A percentile compares a stretch with the other conserved stretches of the same genome.
Evolutionary conservation across 1,140 invertebrate genomes (phyloP).

Genomic region (Spodoptera litura): DNA sequence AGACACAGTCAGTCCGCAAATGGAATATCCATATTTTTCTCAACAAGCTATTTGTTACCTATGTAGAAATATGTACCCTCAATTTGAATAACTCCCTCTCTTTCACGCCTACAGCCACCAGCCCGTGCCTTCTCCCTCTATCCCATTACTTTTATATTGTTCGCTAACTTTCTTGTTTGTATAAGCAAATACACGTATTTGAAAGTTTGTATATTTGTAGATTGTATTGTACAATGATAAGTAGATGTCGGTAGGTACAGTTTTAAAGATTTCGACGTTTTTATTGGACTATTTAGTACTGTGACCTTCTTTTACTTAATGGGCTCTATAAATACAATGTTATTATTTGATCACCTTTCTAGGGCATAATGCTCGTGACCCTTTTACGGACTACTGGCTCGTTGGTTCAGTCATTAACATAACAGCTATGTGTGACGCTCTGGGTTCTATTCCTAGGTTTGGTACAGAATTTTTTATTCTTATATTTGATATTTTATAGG

Average conservation of each 20-base stretch:
- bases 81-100: slow-evolving; percentile 82
- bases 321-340: slow-evolving; percentile 14
- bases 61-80: slow-evolving; percentile 86
- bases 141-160: slow-evolving; percentile 86
- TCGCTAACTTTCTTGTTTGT: slow-evolving; percentile 86
- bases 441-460: too few relatives aligned
- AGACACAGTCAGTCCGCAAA: slow-evolving; percentile 16
- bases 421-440: too few relatives aligned
- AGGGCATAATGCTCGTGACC: background rate
- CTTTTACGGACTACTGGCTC: background rate
- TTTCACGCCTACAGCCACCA: slow-evolving; percentile 59
- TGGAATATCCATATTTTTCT: slow-evolving; percentile 77
- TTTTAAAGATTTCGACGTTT: slow-evolving; percentile 58
- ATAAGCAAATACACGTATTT: slow-evolving; percentile 86
- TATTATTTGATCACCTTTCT: slow-evolving; percentile 9
- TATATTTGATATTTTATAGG: too few relatives aligned
- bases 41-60: slow-evolving; percentile 84
- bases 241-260: slow-evolving; percentile 62
- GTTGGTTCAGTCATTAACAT: too few relatives aligned
- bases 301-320: slow-evolving; percentile 9
- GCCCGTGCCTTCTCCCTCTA: slow-evolving; percentile 68
- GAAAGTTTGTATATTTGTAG: slow-evolving; percentile 86
- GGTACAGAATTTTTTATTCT: too few relatives aligned
- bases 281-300: slow-evolving; percentile 48
- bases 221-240: slow-evolving; percentile 80